A percentile compares a stretch with the other conserved stretches of the same genome.
Conservation (phyloP, 2,888 invertebrate genomes). For the Gryllus longicercus region DNA sequence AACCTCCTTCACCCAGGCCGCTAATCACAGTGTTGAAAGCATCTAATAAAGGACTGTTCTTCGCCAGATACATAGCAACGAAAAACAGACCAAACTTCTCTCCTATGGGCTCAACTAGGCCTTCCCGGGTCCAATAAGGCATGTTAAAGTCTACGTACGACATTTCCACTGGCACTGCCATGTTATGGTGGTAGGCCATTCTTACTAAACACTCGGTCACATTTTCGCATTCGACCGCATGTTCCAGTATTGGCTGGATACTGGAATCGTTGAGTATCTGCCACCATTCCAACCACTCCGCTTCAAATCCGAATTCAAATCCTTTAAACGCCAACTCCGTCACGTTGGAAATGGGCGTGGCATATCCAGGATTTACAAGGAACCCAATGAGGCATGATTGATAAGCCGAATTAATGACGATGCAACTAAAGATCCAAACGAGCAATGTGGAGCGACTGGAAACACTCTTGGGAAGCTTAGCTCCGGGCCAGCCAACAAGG, state of each 20-base stretch:
- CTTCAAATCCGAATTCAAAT: neutral
- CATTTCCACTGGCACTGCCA: neutral
- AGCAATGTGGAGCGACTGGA: neutral
- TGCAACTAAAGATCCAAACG: neutral
- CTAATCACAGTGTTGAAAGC: neutral
- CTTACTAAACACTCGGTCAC: neutral
- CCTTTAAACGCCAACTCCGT: neutral
- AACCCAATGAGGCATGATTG: neutral
- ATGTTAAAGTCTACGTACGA: conserved; percentile 2
- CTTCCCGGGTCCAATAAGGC: neutral
- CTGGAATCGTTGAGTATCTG: neutral
- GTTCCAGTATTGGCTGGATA: neutral
- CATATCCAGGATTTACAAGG: neutral
- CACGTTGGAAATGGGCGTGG: neutral
- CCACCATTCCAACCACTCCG: neutral
- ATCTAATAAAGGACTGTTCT: neutral
- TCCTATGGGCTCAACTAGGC: neutral
- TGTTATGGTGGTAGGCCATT: neutral
- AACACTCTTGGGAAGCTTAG: neutral
- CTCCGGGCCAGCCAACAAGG: neutral
- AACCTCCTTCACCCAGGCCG: neutral
- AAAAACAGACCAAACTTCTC: neutral
- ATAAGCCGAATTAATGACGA: neutral
- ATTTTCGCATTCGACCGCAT: neutral
- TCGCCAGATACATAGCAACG: neutral